Base-by-base conservation (phyloP, 2,888 invertebrate species). In the Gasteruption jaculator region DNA sequence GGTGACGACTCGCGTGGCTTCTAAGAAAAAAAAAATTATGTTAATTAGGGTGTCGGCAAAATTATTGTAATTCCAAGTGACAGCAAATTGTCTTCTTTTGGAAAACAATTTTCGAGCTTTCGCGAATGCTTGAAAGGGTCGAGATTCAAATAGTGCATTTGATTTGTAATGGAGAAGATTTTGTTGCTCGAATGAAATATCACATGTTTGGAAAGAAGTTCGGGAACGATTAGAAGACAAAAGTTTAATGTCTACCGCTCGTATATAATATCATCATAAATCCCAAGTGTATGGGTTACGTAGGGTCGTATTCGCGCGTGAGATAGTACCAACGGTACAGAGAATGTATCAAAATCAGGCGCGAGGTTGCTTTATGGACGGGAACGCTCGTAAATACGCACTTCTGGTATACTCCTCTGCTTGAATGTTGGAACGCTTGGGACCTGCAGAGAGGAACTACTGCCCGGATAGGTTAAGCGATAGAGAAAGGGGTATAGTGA, bases 281-380 rank as follows among this genome's bases (percentile, higher is more conserved):
- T 68, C 61, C 63, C 54, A 46, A 53, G 57, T 50, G 60, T 63
- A 65, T 60, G 61, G 65, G n/a, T 61, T 66, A 66, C 63, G 65
- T 63, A 59, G 70, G n/a, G 66, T 70, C 68, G 69, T 70, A 70
- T 70, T 68, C 66, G 69, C 69, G 65, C 64, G 70, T 70, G 70
- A 70, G 70, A 70, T 70, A 70, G 67, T 64, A 61, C 68, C 58
- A n/a, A n/a, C 56, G 54, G 63, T 61, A 50, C 53, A 55, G 68
- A 62, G 68, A 70, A 70, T 70, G 70, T 70, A 68, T 70, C 70
- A 70, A 70, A 70, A 70, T 70, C 70, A 70, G 70, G 68, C 68
- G 69, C 68, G 64, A 70, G 69, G 65, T 64, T 70, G 68, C 70
- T 70, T 70, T 70, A 70, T 70, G 70, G 70, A 69, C 68, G 68